Percentiles rank a stretch among this genome's conserved stretches.
Conservation (phyloP, 2,888 invertebrate species). For the Tenodera sinensis region DNA sequence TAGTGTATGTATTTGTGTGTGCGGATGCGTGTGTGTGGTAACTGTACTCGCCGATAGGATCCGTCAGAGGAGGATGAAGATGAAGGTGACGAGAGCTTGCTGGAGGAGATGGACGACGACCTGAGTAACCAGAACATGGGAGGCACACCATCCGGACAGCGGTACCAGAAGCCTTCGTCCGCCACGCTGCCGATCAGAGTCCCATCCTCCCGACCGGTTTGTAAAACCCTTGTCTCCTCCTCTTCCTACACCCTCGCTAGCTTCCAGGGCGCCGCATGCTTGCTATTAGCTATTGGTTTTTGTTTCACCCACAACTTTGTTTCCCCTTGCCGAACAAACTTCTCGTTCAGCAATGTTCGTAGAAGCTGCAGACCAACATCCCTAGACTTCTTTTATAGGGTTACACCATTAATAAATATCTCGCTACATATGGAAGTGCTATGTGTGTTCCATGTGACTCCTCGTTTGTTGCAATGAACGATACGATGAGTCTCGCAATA, state of each 20-base stretch:
- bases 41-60: conserved; percentile 11
- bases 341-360: not conserved
- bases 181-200: conserved; percentile 46
- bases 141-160: not conserved
- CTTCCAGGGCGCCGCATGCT: not conserved
- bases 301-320: not conserved
- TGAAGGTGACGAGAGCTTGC: conserved; percentile 29
- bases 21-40: not conserved
- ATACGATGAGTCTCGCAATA: too few species aligned
- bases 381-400: too few species aligned
- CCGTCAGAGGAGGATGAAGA: conserved; percentile 32
- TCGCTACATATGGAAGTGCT: too few species aligned
- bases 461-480: too few species aligned
- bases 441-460: too few species aligned
- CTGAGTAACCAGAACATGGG: conserved; percentile 20
- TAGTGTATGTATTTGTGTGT: not conserved
- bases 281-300: not conserved
- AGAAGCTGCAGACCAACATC: too few species aligned
- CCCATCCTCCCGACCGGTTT: conserved; percentile 43
- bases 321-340: not conserved
- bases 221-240: not conserved
- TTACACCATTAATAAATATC: too few species aligned
- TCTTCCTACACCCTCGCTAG: not conserved
- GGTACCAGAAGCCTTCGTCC: conserved; percentile 32
- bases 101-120: conserved; percentile 28